Evolutionary conservation across 2,113 vertebrate genomes (phyloP).

Genomic region (Melierax canorus): DNA sequence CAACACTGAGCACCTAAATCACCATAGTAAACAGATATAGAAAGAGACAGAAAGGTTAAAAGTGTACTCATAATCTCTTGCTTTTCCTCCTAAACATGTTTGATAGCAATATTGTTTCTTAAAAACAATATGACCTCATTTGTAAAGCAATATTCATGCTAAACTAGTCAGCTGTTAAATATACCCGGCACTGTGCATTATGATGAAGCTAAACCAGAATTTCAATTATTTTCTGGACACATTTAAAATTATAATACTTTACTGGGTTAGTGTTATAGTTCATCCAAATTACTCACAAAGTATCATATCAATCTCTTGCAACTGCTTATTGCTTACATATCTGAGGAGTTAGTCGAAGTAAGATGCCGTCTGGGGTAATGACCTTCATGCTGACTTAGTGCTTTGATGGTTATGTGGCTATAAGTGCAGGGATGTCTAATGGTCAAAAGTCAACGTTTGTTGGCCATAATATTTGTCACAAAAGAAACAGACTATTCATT

Average conservation of each 20-base stretch:
- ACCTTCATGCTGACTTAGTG: slow-evolving; percentile 67
- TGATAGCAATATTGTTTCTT: slow-evolving; percentile 80
- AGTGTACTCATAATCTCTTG: slow-evolving; percentile 71
- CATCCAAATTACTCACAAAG: slow-evolving; percentile 80
- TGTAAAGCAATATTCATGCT: slow-evolving; percentile 82
- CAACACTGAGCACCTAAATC: slow-evolving; percentile 67
- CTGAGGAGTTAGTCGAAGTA: slow-evolving; percentile 65
- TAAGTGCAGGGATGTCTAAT: neutral
- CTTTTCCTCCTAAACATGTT: slow-evolving; percentile 72
- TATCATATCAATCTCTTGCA: slow-evolving; percentile 78
- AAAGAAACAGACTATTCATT: neutral
- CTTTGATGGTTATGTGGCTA: slow-evolving; percentile 26
- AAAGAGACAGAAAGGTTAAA: slow-evolving; percentile 79
- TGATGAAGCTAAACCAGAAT: slow-evolving; percentile 81
- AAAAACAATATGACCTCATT: slow-evolving; percentile 86
- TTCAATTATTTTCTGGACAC: slow-evolving; percentile 87
- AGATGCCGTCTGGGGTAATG: slow-evolving; percentile 59
- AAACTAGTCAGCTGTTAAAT: slow-evolving; percentile 85
- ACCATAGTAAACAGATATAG: slow-evolving; percentile 65
- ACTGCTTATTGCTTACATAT: slow-evolving; percentile 73
- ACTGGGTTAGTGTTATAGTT: slow-evolving; percentile 78
- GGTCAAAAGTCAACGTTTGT: slow-evolving; percentile 24
- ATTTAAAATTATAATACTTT: slow-evolving; percentile 87
- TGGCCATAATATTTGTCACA: slow-evolving; percentile 17
- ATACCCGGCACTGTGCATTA: slow-evolving; percentile 74